Evolutionary conservation across 2,113 vertebrate species (phyloP).

Genomic region (Ahaetulla prasina): DNA sequence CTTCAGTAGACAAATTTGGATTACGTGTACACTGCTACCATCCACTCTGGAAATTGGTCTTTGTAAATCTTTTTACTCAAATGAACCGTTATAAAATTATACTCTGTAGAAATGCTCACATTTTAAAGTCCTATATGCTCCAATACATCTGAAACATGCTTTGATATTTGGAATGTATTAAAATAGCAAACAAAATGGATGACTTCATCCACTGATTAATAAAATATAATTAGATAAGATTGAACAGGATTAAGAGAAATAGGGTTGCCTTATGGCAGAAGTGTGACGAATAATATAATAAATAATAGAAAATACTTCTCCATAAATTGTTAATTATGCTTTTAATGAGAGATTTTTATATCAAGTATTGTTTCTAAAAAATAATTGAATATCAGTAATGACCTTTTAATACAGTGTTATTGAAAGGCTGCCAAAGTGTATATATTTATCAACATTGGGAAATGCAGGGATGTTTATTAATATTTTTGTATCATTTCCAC

Average conservation of each 20-base stretch:
- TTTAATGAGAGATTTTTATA: constrained; percentile 7
- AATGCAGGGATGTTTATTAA: neutral
- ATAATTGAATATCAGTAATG: neutral
- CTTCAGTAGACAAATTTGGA: neutral
- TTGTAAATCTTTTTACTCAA: neutral
- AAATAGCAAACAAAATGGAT: neutral
- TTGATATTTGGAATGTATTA: accelerated
- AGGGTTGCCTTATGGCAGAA: neutral
- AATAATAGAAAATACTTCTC: neutral
- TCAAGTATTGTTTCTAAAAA: constrained; percentile 13
- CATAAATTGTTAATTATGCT: constrained; percentile 5
- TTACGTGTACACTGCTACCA: neutral
- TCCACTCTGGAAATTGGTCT: neutral
- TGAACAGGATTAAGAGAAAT: neutral
- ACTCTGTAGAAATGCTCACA: neutral
- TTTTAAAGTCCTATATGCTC: neutral
- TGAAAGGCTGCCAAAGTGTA: constrained; percentile 4
- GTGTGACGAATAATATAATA: neutral
- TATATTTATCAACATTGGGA: neutral
- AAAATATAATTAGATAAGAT: neutral
- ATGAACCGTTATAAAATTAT: neutral
- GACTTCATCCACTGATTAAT: neutral
- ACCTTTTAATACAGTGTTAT: constrained; percentile 5
- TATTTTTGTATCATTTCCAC: neutral
- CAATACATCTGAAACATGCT: neutral